Conservation (phyloP, 2,888 invertebrate genomes). For the Eueremaeus valkanovi region DNA sequence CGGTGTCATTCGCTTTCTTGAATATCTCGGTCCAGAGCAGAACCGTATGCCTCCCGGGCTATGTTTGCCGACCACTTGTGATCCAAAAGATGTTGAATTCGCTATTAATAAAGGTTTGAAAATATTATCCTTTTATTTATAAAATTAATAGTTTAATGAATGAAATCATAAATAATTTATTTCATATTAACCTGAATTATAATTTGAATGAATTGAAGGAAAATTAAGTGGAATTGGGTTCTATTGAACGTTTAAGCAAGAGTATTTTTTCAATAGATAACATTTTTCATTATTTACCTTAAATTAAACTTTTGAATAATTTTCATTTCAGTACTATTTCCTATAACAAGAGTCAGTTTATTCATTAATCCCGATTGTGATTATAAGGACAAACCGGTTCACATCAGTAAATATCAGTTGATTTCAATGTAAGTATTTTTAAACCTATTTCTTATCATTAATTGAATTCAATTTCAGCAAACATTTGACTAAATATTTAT, state of each 20-base stretch:
- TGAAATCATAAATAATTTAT: background rate
- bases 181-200: no score
- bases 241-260: no score
- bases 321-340: background rate
- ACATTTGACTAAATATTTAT: no score
- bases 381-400: background rate
- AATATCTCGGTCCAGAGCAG: background rate
- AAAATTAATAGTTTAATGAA: background rate
- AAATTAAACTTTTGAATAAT: background rate
- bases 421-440: constrained; percentile 4
- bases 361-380: background rate
- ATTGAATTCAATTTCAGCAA: no score
- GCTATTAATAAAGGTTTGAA: background rate
- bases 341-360: background rate
- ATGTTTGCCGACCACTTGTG: background rate
- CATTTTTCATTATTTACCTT: background rate
- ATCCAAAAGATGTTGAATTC: background rate
- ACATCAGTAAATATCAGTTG: background rate
- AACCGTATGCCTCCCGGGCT: background rate
- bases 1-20: background rate
- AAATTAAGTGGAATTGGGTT: no score
- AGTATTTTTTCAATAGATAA: background rate
- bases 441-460: no score
- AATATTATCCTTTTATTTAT: background rate
- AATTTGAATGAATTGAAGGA: no score